Conservation (phyloP, 2,797 vertebrate genomes). For the Anguilla megastoma region DNA sequence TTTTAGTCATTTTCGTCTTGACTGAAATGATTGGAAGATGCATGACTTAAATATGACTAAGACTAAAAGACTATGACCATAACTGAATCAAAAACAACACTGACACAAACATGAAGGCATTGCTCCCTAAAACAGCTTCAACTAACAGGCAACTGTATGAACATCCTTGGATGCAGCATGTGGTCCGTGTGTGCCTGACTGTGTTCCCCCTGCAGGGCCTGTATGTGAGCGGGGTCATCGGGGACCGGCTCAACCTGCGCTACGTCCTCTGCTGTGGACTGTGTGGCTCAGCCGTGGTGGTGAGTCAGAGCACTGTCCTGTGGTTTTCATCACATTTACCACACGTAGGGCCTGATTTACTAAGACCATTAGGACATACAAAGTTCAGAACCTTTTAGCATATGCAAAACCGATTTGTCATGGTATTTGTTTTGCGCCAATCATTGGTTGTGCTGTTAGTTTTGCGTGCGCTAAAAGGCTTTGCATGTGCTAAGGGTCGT, state of each 20-base stretch:
- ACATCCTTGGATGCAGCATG: neutral
- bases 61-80: too few species aligned
- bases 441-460: too few species aligned
- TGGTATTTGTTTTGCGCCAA: too few species aligned
- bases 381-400: too few species aligned
- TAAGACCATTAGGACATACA: too few species aligned
- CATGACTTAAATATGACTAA: too few species aligned
- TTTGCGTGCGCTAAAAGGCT: too few species aligned
- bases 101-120: neutral
- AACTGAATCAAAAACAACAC: neutral
- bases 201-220: constrained; percentile 76
- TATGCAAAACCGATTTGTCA: too few species aligned
- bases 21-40: too few species aligned
- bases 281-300: constrained; percentile 91
- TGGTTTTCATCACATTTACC: neutral
- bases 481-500: too few species aligned
- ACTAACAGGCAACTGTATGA: neutral
- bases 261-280: constrained; percentile 90
- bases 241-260: constrained; percentile 90
- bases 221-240: constrained; percentile 89
- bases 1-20: too few species aligned
- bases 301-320: constrained; percentile 62
- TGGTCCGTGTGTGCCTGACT: neutral
- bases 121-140: neutral
- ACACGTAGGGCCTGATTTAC: neutral